Percentiles rank a stretch among this genome's conserved stretches.
These are phyloP conservation scores for Echiichthys vipera DNA, from an alignment of 2,797 vertebrate species.

Conservation along the genomic window DNA sequence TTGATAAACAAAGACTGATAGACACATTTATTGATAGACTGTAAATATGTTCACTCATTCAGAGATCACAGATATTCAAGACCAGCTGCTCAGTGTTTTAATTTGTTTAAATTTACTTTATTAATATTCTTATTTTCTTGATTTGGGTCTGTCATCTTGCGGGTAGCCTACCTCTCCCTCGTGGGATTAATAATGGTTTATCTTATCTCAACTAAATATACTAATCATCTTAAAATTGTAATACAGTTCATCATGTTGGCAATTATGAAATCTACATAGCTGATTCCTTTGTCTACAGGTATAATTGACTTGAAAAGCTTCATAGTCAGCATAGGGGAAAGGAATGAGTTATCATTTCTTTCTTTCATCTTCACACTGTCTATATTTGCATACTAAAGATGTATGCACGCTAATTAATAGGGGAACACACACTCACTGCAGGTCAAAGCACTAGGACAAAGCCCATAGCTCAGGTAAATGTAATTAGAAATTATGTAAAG, in stretches of 20 bases:
- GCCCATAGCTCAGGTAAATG: slow-evolving; percentile 68
- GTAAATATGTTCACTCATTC: too few species aligned
- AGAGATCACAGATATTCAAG: too few species aligned
- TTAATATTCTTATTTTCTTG: too few species aligned
- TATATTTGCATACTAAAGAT: slow-evolving; percentile 56
- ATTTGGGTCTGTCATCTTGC: too few species aligned
- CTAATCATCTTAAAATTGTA: background rate
- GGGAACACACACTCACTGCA: slow-evolving; percentile 20
- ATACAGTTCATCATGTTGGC: background rate
- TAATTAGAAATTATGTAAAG: slow-evolving; percentile 68
- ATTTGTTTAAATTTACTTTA: too few species aligned
- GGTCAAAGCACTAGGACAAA: slow-evolving; percentile 47
- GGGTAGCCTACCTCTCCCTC: too few species aligned
- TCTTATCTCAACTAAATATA: too few species aligned
- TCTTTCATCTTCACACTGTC: background rate
- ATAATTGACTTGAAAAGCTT: slow-evolving; percentile 4
- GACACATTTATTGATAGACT: too few species aligned
- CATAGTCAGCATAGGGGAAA: slow-evolving; percentile 5
- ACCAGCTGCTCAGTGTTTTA: too few species aligned
- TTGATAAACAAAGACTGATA: too few species aligned
- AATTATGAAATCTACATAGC: background rate
- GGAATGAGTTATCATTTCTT: background rate
- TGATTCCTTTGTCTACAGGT: background rate
- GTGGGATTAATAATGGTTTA: too few species aligned
- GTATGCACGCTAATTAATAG: slow-evolving; percentile 55